phyloP scores from a whole-genome alignment of 2,888 invertebrate species.

The Lepidochrysops patricia region DNA sequence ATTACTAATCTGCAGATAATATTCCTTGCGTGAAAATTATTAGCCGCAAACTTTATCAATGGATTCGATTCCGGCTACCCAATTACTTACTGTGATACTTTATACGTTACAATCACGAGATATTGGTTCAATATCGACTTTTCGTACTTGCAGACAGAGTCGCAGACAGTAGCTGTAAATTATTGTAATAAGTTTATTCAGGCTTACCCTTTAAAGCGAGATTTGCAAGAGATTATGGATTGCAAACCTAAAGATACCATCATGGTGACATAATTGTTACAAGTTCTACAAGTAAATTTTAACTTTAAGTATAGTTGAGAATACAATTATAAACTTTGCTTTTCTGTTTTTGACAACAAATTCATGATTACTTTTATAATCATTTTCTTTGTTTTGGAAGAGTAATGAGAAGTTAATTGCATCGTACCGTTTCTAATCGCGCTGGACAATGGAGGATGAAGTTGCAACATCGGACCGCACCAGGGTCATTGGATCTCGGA shows the following conservation, averaged over 20 bases:
- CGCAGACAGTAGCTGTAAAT: too few species aligned
- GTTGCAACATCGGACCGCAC: not conserved
- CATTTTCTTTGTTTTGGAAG: not conserved
- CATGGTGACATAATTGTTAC: too few species aligned
- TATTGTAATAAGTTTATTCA: not conserved
- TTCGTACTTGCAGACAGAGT: not conserved
- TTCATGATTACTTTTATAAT: not conserved
- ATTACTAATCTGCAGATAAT: not conserved
- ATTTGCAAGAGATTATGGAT: too few species aligned
- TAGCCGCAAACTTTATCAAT: constrained; percentile 6
- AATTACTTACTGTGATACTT: constrained; percentile 3
- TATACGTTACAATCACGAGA: not conserved
- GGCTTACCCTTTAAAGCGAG: not conserved
- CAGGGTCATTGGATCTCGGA: not conserved
- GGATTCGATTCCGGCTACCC: constrained; percentile 1
- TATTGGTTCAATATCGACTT: not conserved
- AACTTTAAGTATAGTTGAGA: not conserved
- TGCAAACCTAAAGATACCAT: too few species aligned
- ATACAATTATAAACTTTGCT: too few species aligned
- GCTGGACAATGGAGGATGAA: not conserved
- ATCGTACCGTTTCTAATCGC: not conserved
- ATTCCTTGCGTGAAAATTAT: constrained; percentile 6
- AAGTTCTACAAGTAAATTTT: too few species aligned
- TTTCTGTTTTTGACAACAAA: too few species aligned
- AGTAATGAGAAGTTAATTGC: not conserved